Evolutionary conservation across 1,140 invertebrate species (phyloP).

Genomic region (Ridgeia piscesae): DNA sequence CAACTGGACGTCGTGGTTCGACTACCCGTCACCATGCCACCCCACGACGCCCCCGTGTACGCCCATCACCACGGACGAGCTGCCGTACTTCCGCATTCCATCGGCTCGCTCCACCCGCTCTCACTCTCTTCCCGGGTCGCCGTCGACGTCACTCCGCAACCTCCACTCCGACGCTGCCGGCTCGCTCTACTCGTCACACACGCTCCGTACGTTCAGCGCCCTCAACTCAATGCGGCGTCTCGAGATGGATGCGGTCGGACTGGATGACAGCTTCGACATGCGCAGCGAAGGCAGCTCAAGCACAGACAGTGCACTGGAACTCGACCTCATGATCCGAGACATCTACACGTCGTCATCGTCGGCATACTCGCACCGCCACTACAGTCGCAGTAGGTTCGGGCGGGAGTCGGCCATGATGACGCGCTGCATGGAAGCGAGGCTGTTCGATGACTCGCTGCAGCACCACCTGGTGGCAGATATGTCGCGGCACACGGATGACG

Average conservation of each 20-base stretch:
- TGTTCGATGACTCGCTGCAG: constrained; percentile 16
- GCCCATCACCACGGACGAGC: constrained; percentile 5
- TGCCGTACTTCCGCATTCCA: neutral
- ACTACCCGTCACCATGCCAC: constrained; percentile 16
- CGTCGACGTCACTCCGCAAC: neutral
- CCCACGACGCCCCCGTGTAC: constrained; percentile 10
- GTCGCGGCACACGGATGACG: neutral
- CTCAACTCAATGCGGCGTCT: neutral
- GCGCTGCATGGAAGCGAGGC: constrained; percentile 15
- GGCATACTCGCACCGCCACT: neutral
- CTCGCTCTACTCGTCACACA: neutral
- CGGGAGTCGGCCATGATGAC: constrained; percentile 10
- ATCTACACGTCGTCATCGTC: neutral
- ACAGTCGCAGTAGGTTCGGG: constrained; percentile 8
- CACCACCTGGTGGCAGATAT: neutral
- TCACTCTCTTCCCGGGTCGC: constrained; percentile 28
- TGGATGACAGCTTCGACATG: constrained; percentile 18
- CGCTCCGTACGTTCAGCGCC: constrained; percentile 11
- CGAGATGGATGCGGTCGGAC: neutral
- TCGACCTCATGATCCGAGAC: constrained; percentile 13
- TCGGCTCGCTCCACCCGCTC: neutral
- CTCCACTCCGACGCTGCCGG: neutral
- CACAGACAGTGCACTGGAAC: constrained; percentile 24
- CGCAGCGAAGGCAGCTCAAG: constrained; percentile 19
- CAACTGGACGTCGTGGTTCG: constrained; percentile 29